phyloP scores from a whole-genome alignment of 2,797 vertebrate genomes.

The Sciaenops ocellatus region DNA sequence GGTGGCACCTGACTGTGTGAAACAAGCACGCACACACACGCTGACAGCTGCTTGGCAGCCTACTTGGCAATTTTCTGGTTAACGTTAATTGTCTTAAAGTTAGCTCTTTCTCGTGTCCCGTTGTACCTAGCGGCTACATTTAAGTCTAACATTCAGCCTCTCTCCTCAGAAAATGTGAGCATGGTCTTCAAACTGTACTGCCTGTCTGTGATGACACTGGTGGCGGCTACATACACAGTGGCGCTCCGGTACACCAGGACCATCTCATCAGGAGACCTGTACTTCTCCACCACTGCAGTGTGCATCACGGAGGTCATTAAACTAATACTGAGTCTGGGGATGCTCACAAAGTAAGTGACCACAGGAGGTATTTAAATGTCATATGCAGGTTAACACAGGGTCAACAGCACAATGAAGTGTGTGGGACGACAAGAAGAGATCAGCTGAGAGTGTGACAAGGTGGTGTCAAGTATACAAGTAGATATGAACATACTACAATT shows the following conservation, averaged over 20 bases:
- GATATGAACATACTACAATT: too few relatives aligned
- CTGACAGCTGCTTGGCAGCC: too few relatives aligned
- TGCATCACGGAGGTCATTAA: conserved; percentile 94
- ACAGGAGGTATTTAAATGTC: too few relatives aligned
- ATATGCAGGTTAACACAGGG: too few relatives aligned
- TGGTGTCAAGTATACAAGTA: too few relatives aligned
- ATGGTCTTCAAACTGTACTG: conserved; percentile 96
- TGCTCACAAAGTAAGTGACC: conserved; percentile 92
- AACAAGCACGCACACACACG: too few relatives aligned
- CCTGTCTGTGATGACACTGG: conserved; percentile 95
- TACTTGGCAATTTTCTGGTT: too few relatives aligned
- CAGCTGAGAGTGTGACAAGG: too few relatives aligned
- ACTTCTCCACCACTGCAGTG: conserved; percentile 96
- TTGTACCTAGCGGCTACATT: neutral
- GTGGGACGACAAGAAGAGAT: too few relatives aligned
- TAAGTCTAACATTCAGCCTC: neutral
- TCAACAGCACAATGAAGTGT: too few relatives aligned
- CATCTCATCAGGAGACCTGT: conserved; percentile 83
- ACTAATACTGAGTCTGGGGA: conserved; percentile 90
- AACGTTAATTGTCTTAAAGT: neutral
- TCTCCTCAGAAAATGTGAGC: conserved; percentile 88
- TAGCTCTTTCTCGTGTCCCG: rapidly evolving
- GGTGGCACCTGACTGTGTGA: too few relatives aligned
- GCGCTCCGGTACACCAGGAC: conserved; percentile 93
- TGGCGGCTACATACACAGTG: conserved; percentile 93